Conservation (phyloP, 1,140 invertebrate species). For the Plectrocnemia conspersa region DNA sequence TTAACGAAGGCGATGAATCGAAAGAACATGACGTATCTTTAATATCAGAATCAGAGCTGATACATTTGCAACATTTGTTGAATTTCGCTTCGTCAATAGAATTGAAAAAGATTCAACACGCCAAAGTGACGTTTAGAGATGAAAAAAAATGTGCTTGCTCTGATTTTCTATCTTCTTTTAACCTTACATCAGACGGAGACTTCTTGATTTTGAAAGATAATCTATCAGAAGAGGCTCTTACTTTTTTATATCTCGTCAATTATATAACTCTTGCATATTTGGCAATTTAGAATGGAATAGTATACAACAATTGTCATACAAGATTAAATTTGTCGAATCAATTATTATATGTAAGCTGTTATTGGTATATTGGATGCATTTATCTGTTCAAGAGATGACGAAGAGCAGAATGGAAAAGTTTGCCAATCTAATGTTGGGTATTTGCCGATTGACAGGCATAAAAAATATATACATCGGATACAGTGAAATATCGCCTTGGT, state of each 20-base stretch:
- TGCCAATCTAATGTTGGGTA: constrained; percentile 44
- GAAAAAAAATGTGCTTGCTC: constrained; percentile 33
- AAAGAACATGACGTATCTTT: constrained; percentile 4
- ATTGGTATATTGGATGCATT: constrained; percentile 63
- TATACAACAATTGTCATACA: constrained; percentile 50
- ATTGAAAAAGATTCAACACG: constrained; percentile 30
- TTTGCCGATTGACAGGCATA: constrained; percentile 43
- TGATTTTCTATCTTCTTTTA: constrained; percentile 55
- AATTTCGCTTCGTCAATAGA: constrained; percentile 39
- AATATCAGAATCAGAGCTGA: constrained; percentile 39
- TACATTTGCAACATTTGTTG: constrained; percentile 42
- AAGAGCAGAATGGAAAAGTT: constrained; percentile 52
- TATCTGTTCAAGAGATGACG: constrained; percentile 47
- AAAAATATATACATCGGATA: constrained; percentile 51
- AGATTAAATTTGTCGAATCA: constrained; percentile 53
- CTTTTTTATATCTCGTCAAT: constrained; percentile 52
- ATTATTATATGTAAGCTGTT: constrained; percentile 59
- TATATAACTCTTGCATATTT: constrained; percentile 59
- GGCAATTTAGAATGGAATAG: constrained; percentile 45
- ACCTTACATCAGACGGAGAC: constrained; percentile 45
- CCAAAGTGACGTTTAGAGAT: constrained; percentile 40
- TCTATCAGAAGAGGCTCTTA: constrained; percentile 42
- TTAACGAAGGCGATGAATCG: neutral
- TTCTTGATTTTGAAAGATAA: constrained; percentile 44
- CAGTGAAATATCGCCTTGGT: constrained; percentile 67